Evolutionary conservation across 2,888 invertebrate species (phyloP), one percentile per base, ranked within the genome.

Genomic region (Leucoptera coffeella): DNA sequence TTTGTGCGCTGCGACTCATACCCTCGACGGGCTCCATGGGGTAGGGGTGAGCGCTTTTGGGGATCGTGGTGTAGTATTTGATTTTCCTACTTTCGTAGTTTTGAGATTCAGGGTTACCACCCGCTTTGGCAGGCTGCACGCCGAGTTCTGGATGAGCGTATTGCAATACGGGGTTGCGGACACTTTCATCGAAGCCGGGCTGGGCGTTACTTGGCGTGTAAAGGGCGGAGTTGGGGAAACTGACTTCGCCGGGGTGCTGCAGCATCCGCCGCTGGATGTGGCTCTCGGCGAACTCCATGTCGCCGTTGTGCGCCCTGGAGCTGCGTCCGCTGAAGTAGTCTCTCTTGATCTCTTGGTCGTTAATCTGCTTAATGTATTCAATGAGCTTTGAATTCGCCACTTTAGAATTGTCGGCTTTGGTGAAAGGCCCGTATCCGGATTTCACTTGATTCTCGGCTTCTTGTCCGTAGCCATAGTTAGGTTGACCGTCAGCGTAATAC

Each of bases 91-190:
- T 47, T 11, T 53, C 42, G 38, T 51, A 39, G 38, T 46, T 50
- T 17, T 17, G 6, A n/a, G n/a, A n/a, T 10, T 62, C 59, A 10
- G 52, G 42, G 31, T 53, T 55, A 62, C 59, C 46, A 2, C 61
- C 67, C 2, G 71, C 71, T 50, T 80, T 81, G 1, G 84, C 85
- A 1, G 85, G 81, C 45, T 86, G 85, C 0, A 84, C 79, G 9
- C 85, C 86, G 4, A 85, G 52, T 39, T 86, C 86, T 0, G 86
- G 86, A 45, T 86, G 85, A 1, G 85, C 85, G 41, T 86, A 86
- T 40, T 85, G 85, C 1, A 85, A 60, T 3, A 86, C 83, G 0
- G 86, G 85, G 13, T 82, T 79, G 21, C 85, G 61, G 0, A 81
- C 80, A 15, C 82, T 81, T 37, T 84, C 80, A 32, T 80, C 82